phyloP scores from a whole-genome alignment of 1,140 invertebrate species.

The Trissolcus basalis region DNA sequence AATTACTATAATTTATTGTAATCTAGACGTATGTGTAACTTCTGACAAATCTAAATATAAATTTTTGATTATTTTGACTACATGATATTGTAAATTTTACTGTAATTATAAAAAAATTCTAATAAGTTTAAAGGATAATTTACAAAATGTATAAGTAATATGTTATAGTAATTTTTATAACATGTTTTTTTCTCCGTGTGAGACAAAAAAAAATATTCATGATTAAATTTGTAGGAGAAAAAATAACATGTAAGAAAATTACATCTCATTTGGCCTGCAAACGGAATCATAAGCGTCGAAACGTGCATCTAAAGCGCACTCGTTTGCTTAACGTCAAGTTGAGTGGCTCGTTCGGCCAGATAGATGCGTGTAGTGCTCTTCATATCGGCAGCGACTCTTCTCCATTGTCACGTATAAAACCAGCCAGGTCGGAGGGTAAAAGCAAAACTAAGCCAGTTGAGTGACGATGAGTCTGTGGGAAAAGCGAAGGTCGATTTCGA shows the following conservation, averaged over 20 bases:
- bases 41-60: no score
- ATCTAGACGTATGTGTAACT: no score
- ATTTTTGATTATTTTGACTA: no score
- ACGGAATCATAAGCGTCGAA: slow-evolving; percentile 50
- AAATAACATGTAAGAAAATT: slow-evolving; percentile 2
- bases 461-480: slow-evolving; percentile 63
- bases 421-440: slow-evolving; percentile 45
- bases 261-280: slow-evolving; percentile 30
- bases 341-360: slow-evolving; percentile 43
- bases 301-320: slow-evolving; percentile 51
- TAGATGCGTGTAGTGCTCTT: slow-evolving; percentile 60
- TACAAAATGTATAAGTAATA: no score
- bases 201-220: no score
- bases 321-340: slow-evolving; percentile 51
- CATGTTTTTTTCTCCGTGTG: no score
- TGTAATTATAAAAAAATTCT: no score
- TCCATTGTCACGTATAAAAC: slow-evolving; percentile 54
- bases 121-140: no score
- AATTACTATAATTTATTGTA: no score
- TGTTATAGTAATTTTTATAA: no score
- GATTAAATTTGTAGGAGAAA: no score
- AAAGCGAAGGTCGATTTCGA: slow-evolving; percentile 69
- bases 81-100: no score
- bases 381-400: slow-evolving; percentile 48
- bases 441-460: slow-evolving; percentile 28